These are phyloP conservation scores for Percina caprodes DNA, from an alignment of 2,113 vertebrate genomes.

Conservation along the genomic window DNA sequence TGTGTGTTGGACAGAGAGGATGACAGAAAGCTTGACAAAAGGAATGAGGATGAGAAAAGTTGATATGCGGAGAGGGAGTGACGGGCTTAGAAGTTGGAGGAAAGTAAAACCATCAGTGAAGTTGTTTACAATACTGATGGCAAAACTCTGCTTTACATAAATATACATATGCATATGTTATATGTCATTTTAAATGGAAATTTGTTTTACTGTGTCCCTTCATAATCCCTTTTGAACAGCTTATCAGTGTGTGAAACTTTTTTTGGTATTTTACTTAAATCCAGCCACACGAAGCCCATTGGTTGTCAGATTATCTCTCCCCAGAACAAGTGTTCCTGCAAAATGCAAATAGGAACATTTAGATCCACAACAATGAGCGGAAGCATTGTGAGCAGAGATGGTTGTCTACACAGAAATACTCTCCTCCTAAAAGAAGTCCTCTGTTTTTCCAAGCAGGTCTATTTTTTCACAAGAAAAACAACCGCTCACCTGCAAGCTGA, in stretches of 20 bases:
- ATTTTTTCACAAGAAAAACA: conserved; percentile 63
- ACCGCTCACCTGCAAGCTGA: conserved; percentile 69
- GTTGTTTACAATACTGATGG: conserved; percentile 17
- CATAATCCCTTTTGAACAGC: conserved; percentile 29
- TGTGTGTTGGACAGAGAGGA: conserved; percentile 17
- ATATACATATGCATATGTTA: conserved; percentile 10
- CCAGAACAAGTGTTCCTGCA: conserved; percentile 18
- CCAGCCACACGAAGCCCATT: conserved; percentile 5
- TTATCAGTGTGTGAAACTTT: neutral
- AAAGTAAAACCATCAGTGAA: conserved; percentile 16
- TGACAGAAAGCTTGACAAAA: conserved; percentile 43
- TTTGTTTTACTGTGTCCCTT: conserved; percentile 7
- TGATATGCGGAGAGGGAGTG: conserved; percentile 14
- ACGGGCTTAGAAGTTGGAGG: conserved; percentile 18
- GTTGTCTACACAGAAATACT: conserved; percentile 15
- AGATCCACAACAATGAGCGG: conserved; percentile 36
- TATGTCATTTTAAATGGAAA: neutral
- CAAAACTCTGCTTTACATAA: conserved; percentile 7
- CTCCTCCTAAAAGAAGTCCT: conserved; percentile 48
- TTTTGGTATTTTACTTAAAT: conserved; percentile 25
- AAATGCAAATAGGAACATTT: conserved; percentile 53
- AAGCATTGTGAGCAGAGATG: conserved; percentile 19
- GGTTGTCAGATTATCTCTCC: conserved; percentile 41
- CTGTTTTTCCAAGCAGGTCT: conserved; percentile 50
- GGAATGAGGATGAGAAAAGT: conserved; percentile 21